Conservation (phyloP, 2,888 invertebrate species). For the Sturmia bella region DNA sequence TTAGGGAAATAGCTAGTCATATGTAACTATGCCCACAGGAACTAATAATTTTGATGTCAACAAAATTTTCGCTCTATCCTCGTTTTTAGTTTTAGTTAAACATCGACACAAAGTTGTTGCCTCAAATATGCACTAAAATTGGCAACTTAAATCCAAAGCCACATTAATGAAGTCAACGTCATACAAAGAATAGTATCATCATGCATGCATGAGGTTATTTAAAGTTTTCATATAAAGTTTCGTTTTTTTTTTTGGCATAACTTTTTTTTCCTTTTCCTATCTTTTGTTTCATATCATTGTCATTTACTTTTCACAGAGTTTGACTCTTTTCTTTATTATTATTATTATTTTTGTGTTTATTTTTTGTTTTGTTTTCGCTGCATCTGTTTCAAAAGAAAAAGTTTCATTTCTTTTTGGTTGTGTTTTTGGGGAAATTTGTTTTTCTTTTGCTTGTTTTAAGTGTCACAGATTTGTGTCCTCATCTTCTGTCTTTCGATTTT, state of each 20-base stretch:
- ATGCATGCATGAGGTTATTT: slow-evolving; percentile 55
- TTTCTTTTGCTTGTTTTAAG: slow-evolving; percentile 27
- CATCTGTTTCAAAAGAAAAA: slow-evolving; percentile 23
- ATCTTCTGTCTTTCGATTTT: slow-evolving; percentile 47
- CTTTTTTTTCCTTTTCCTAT: slow-evolving; percentile 7
- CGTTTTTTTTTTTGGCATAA: slow-evolving; percentile 23
- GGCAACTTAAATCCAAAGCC: slow-evolving; percentile 29
- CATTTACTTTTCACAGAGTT: slow-evolving; percentile 47
- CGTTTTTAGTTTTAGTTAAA: no score
- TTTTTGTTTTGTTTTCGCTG: slow-evolving; percentile 30
- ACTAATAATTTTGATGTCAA: no score
- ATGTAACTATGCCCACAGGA: no score
- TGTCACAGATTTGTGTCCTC: slow-evolving; percentile 54
- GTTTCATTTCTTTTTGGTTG: slow-evolving; percentile 19
- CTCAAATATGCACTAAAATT: slow-evolving; percentile 28
- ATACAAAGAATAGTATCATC: slow-evolving; percentile 15
- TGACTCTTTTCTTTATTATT: neutral
- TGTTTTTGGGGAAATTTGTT: slow-evolving; percentile 24
- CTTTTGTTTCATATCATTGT: slow-evolving; percentile 46
- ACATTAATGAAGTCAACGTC: slow-evolving; percentile 27
- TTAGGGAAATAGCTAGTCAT: no score
- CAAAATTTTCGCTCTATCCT: no score
- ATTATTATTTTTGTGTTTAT: neutral
- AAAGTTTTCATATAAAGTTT: slow-evolving; percentile 23
- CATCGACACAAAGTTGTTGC: neutral